Base-by-base conservation (phyloP, 2,888 invertebrate species). In the Polydrusus tereticollis region DNA sequence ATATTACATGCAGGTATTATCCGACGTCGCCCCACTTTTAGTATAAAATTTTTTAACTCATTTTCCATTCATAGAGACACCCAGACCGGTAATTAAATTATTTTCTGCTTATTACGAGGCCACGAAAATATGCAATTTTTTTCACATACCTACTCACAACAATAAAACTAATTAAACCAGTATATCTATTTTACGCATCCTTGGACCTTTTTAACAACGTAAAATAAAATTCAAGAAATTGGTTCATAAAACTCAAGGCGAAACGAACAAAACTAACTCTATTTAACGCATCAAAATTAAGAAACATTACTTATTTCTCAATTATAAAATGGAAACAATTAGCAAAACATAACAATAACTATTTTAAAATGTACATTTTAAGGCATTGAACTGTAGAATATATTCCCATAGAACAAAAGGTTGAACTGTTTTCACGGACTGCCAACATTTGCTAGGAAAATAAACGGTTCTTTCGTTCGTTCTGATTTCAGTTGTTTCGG, bases 371-470 rank as follows among this genome's bases (percentile, higher is more conserved):
- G 38, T 20, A 58, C 36, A 21, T 36, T 38, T 20, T 14, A 41
- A 21, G 60, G 60, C 60, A 60, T 60, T 60, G 60, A 60, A 60
- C 60, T 43, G 43, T 60, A 21, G 8, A 21, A 23, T 60, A 45
- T 14, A 12, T 43, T 60, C 43, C 45, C 60, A 41, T 43, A 6
- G 60, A 60, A 60, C 60, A 60, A 60, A 43, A 43, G 43, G 14
- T 43, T 45, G 18, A 60, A 60, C n/a, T 43, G 43, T 43, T 43
- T 60, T 60, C 60, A 60, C 45, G 60, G 43, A 26, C 26, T 16
- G 23, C 43, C 43, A 43, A 36, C 36, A 8, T 21, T 21, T 21
- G 43, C 60, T 29, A 29, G 43, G 60, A 45, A 60, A 60, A 18
- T 8, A 12, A 60, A 45, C 60, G 60, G 60, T 60, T 60, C 60